Percentiles rank a stretch among this genome's conserved stretches.
phyloP scores from a whole-genome alignment of 2,888 invertebrate species.

The Amphipyra berbera region DNA sequence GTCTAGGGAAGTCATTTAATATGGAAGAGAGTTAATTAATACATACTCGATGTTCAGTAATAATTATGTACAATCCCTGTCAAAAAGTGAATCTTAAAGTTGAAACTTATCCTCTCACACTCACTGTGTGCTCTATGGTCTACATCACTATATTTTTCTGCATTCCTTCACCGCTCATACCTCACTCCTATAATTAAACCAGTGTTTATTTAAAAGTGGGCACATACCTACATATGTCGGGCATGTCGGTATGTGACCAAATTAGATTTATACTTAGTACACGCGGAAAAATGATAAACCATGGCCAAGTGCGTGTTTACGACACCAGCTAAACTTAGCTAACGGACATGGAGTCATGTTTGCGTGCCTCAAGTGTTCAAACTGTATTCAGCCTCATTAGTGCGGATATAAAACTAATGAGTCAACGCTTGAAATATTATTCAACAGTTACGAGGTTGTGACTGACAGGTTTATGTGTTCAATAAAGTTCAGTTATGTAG shows the following conservation, averaged over 20 bases:
- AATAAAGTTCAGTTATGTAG: constrained; percentile 6
- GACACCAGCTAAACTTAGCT: constrained; percentile 41
- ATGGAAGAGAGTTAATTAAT: too few species aligned
- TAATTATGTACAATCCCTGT: neutral
- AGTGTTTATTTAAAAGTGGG: constrained; percentile 48
- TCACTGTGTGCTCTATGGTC: neutral
- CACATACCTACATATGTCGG: constrained; percentile 44
- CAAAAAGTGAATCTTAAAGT: neutral
- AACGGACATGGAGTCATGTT: constrained; percentile 43
- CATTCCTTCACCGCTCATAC: constrained; percentile 46
- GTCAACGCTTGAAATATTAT: constrained; percentile 33
- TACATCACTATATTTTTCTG: constrained; percentile 22
- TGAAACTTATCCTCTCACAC: constrained; percentile 7
- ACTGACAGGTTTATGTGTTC: constrained; percentile 18
- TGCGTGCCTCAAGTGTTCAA: constrained; percentile 54
- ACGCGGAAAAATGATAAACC: constrained; percentile 49
- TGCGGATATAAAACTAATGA: constrained; percentile 28
- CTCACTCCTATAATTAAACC: constrained; percentile 49
- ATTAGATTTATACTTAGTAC: constrained; percentile 45
- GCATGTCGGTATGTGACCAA: constrained; percentile 52
- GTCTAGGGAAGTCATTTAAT: neutral
- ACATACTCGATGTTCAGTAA: too few species aligned
- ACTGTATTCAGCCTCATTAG: constrained; percentile 44
- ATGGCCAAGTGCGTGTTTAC: constrained; percentile 48
- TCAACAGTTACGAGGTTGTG: neutral